A percentile compares a stretch with the other conserved stretches of the same genome.
These are phyloP conservation scores for Limnephilus lunatus DNA, from an alignment of 2,888 invertebrate species.

Conservation along the genomic window DNA sequence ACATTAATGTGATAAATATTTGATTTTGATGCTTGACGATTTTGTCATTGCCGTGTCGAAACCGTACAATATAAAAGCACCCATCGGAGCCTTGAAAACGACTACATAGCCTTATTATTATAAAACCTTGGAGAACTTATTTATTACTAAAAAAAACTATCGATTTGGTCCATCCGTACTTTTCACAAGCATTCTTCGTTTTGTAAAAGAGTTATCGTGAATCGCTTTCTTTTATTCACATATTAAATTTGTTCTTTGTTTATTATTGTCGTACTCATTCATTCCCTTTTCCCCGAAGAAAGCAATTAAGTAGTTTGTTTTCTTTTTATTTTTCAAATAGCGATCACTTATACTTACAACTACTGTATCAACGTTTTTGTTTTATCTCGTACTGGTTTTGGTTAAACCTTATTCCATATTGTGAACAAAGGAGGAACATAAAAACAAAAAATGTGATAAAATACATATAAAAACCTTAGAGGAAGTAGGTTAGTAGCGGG, in stretches of 20 bases:
- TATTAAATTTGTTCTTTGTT: not conserved
- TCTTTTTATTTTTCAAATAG: too few relatives aligned
- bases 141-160: too few relatives aligned
- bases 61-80: too few relatives aligned
- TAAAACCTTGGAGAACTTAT: not conserved
- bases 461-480: not conserved
- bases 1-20: too few relatives aligned
- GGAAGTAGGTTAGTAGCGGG: not conserved
- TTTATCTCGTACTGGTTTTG: too few relatives aligned
- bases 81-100: not conserved
- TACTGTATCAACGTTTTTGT: too few relatives aligned
- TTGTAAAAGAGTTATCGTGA: not conserved
- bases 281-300: not conserved
- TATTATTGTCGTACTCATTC: not conserved
- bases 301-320: not conserved
- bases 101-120: not conserved
- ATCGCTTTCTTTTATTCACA: not conserved
- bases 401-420: too few relatives aligned
- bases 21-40: too few relatives aligned
- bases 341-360: too few relatives aligned
- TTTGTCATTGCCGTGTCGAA: too few relatives aligned
- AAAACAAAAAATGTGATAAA: not conserved
- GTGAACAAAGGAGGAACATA: not conserved
- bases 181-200: not conserved
- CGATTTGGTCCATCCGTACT: not conserved